phyloP scores from a whole-genome alignment of 2,797 vertebrate genomes.

The Furcifer pardalis region DNA sequence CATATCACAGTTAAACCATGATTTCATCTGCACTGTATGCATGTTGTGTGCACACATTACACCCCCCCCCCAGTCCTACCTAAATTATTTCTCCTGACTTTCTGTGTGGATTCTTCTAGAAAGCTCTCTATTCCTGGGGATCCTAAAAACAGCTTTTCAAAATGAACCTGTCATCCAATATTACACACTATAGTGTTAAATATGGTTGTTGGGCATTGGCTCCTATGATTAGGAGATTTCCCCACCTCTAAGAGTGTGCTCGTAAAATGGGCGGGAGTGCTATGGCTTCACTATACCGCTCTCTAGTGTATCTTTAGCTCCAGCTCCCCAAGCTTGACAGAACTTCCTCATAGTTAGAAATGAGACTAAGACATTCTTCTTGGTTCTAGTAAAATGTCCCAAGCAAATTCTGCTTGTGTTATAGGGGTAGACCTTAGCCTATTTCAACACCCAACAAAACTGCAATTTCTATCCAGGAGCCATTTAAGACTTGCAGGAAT shows the following conservation, averaged over 20 bases:
- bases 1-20: not conserved
- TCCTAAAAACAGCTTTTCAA: not conserved
- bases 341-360: too few species aligned
- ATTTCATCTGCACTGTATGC: not conserved
- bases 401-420: not conserved
- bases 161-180: not conserved
- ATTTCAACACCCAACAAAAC: not conserved
- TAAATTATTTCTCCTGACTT: not conserved
- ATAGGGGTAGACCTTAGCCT: not conserved
- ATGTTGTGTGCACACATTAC: not conserved
- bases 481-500: not conserved
- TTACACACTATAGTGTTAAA: not conserved
- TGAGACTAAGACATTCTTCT: too few species aligned
- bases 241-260: not conserved
- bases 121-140: not conserved
- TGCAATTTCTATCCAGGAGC: not conserved
- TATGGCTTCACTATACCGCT: not conserved
- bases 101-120: not conserved
- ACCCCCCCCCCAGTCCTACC: not conserved
- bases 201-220: not conserved
- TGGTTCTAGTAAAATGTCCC: not conserved
- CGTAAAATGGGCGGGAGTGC: not conserved
- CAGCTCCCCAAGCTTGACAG: too few species aligned
- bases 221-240: not conserved
- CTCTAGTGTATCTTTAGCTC: not conserved